Conservation (phyloP, 2,888 invertebrate genomes). For the Anthophora plumipes region DNA sequence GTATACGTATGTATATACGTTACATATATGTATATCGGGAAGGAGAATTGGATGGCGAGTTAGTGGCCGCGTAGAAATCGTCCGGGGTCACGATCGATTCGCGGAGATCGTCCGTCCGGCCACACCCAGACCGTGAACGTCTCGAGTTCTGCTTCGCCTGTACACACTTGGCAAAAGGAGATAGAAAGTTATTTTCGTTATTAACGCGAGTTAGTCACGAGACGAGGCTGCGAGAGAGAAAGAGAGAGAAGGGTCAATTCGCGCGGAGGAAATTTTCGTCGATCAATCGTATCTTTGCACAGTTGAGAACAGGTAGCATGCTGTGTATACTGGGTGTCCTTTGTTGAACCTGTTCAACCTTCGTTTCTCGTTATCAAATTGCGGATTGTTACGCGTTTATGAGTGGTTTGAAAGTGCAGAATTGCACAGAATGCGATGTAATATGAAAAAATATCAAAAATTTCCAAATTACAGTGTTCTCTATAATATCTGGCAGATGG, state of each 20-base stretch:
- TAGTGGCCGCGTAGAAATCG: constrained; percentile 35
- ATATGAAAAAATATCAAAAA: too few relatives aligned
- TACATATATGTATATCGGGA: neutral
- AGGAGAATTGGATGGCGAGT: neutral
- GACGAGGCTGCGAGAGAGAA: constrained; percentile 6
- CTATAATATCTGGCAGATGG: too few relatives aligned
- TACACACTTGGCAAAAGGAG: constrained; percentile 8
- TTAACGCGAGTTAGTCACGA: constrained; percentile 56
- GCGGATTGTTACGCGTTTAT: too few relatives aligned
- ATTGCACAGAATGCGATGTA: too few relatives aligned
- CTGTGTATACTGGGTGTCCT: too few relatives aligned
- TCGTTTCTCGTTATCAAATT: too few relatives aligned
- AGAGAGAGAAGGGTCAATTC: constrained; percentile 54
- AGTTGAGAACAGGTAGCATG: neutral
- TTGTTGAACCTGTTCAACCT: too few relatives aligned
- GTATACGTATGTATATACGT: neutral
- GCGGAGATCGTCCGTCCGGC: constrained; percentile 47
- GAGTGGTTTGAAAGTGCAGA: too few relatives aligned
- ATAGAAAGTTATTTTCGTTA: constrained; percentile 47
- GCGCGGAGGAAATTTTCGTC: constrained; percentile 54
- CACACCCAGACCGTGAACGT: constrained; percentile 51
- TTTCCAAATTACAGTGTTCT: too few relatives aligned
- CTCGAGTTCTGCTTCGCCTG: constrained; percentile 10
- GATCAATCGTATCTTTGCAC: constrained; percentile 33
- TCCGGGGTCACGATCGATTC: constrained; percentile 44